Conservation (phyloP, 2,888 invertebrate species). For the Trachelus tabidus region DNA sequence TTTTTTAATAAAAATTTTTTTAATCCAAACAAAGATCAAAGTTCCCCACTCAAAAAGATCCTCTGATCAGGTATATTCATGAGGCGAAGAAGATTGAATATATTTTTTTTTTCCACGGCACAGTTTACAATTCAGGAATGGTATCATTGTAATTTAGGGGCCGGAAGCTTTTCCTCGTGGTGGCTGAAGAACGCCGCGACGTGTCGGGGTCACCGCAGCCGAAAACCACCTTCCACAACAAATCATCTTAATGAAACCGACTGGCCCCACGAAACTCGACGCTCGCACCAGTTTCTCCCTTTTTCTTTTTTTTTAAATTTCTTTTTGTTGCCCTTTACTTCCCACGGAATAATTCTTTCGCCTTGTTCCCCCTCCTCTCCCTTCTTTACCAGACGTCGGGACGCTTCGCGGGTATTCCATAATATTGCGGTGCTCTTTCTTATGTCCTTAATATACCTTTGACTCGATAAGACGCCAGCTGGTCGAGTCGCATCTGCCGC, state of each 20-base stretch:
- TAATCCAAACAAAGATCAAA: background rate
- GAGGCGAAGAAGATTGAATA: background rate
- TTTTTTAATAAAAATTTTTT: background rate
- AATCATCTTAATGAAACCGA: constrained; percentile 22
- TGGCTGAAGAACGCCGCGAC: background rate
- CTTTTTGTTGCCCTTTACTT: background rate
- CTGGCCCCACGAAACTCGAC: background rate
- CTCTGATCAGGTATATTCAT: background rate
- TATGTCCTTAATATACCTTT: constrained; percentile 13
- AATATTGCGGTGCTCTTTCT: background rate
- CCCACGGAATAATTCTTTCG: background rate
- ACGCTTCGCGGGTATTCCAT: background rate
- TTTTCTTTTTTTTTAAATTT: background rate
- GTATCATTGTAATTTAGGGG: background rate
- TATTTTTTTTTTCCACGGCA: background rate
- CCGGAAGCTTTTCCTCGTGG: background rate
- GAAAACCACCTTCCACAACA: constrained; percentile 14
- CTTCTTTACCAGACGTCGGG: background rate
- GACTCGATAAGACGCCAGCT: constrained; percentile 10
- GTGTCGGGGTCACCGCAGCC: background rate
- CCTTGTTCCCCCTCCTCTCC: background rate
- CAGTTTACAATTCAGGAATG: background rate
- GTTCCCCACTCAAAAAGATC: background rate
- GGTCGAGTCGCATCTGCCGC: background rate
- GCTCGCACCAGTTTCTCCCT: background rate